phyloP scores from a whole-genome alignment of 2,113 vertebrate genomes.

The Sardina pilchardus region DNA sequence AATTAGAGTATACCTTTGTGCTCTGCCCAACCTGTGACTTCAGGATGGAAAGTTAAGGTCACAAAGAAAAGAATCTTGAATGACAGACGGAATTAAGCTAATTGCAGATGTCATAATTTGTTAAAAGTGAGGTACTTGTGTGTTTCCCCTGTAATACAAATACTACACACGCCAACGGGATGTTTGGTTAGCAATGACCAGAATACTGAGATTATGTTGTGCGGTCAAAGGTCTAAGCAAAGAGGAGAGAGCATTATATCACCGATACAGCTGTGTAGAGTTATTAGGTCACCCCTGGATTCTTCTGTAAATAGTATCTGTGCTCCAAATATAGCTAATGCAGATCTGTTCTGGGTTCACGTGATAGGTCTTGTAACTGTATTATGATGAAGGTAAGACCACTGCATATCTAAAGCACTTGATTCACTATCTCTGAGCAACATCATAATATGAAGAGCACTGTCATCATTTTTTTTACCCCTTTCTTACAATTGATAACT shows the following conservation, averaged over 20 bases:
- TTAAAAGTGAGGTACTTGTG: neutral
- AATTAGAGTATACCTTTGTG: neutral
- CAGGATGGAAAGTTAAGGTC: neutral
- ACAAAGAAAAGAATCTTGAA: neutral
- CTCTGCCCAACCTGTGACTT: neutral
- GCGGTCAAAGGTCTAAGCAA: neutral
- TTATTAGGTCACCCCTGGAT: neutral
- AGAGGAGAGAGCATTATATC: neutral
- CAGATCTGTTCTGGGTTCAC: neutral
- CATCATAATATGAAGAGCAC: constrained; percentile 1
- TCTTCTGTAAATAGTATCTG: constrained; percentile 3
- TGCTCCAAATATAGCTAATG: neutral
- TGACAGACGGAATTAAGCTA: neutral
- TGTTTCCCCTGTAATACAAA: neutral
- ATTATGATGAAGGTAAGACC: constrained; percentile 11
- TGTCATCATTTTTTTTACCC: constrained; percentile 1
- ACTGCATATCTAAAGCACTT: constrained; percentile 18
- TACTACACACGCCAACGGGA: neutral
- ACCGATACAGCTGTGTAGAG: neutral
- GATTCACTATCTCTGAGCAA: constrained; percentile 1
- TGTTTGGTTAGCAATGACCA: neutral
- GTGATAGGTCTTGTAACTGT: neutral
- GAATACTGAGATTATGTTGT: neutral
- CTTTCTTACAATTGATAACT: neutral
- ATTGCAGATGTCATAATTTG: neutral